These are phyloP conservation scores for Karalla daura DNA, from an alignment of 2,797 vertebrate genomes.

Conservation along the genomic window DNA sequence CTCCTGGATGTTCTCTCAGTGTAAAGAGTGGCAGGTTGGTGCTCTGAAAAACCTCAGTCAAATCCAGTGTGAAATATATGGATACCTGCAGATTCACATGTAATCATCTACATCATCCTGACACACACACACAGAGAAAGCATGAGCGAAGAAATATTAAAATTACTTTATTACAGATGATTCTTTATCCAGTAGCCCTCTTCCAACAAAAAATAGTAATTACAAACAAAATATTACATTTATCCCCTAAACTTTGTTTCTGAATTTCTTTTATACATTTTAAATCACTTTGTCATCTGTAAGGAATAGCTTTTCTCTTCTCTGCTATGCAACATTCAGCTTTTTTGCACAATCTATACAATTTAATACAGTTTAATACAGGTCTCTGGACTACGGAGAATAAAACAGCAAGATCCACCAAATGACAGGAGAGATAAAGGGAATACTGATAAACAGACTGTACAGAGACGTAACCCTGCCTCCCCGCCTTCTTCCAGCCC, in stretches of 20 bases:
- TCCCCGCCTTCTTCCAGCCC: conserved; percentile 54
- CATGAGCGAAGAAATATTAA: conserved; percentile 88
- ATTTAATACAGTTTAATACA: conserved; percentile 99
- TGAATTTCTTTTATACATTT: conserved; percentile 81
- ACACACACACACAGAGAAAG: conserved; percentile 16
- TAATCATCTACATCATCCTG: no score
- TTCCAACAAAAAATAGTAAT: conserved; percentile 97
- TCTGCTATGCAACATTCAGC: conserved; percentile 89
- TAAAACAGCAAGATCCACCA: conserved; percentile 79
- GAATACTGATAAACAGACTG: conserved; percentile 96
- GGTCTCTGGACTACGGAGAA: conserved; percentile 90
- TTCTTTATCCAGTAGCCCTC: conserved; percentile 98
- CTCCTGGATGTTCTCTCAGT: no score
- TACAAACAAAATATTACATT: conserved; percentile 99
- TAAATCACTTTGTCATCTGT: conserved; percentile 83
- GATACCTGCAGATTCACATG: no score
- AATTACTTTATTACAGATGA: conserved; percentile 99
- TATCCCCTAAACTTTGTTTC: conserved; percentile 87
- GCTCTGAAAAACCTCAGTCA: no score
- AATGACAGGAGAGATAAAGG: conserved; percentile 79
- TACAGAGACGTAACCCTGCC: conserved; percentile 84
- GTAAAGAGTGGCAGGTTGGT: no score
- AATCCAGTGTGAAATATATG: no score
- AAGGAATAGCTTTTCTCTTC: conserved; percentile 79
- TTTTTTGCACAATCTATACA: conserved; percentile 98